Percentiles rank a stretch among this genome's conserved stretches.
Evolutionary conservation across 23 tunicate genomes (phyloP).

Genomic region (Trididemnum clinides): DNA sequence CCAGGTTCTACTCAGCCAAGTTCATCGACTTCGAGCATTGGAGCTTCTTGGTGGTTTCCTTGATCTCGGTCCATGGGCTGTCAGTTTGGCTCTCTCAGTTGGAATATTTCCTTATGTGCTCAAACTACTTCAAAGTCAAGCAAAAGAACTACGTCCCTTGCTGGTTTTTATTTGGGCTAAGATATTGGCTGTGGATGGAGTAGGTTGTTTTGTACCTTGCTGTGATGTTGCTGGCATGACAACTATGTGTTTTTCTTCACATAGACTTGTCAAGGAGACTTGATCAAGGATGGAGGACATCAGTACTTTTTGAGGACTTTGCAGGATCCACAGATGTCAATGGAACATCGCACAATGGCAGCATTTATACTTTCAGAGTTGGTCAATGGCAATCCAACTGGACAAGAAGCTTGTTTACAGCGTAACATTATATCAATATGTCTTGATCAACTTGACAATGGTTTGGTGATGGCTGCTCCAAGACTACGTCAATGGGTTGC

Average conservation of each 20-base stretch:
- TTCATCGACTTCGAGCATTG: conserved; percentile 80
- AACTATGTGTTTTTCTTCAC: neutral
- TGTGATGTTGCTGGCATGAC: too few species aligned
- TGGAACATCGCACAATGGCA: conserved; percentile 73
- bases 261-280: conserved; percentile 80
- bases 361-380: conserved; percentile 89
- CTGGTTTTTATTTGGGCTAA: conserved; percentile 96
- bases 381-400: conserved; percentile 51
- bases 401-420: conserved; percentile 80
- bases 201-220: too few species aligned
- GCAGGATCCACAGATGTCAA: conserved; percentile 87
- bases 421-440: conserved; percentile 81
- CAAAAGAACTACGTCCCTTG: conserved; percentile 87
- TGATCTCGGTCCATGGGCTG: conserved; percentile 98
- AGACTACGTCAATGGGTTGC: conserved; percentile 87
- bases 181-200: conserved; percentile 88
- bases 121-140: conserved; percentile 82
- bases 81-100: conserved; percentile 84
- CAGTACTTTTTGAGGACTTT: conserved; percentile 81
- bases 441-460: conserved; percentile 84
- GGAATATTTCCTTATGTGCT: conserved; percentile 95
- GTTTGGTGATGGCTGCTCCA: conserved; percentile 36
- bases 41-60: conserved; percentile 90
- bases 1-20: conserved; percentile 94
- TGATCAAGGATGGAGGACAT: conserved; percentile 88